Evolutionary conservation across 2,797 vertebrate species (phyloP).

Genomic region (Oreochromis mossambicus): DNA sequence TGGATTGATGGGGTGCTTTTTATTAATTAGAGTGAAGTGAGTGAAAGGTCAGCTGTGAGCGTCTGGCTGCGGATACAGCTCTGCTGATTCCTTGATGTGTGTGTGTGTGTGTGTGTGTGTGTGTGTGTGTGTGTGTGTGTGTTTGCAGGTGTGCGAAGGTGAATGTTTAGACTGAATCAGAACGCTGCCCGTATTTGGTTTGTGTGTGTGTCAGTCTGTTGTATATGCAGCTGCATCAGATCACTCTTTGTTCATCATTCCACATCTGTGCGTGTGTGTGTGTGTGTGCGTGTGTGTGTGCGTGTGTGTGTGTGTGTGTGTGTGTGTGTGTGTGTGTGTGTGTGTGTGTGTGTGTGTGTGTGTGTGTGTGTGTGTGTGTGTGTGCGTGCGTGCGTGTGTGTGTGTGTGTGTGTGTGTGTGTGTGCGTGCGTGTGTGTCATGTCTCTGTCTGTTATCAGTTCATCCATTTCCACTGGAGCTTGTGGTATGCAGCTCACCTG

Average conservation of each 20-base stretch:
- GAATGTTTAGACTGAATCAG: slow-evolving; percentile 44
- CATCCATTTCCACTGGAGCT: slow-evolving; percentile 45
- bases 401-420: no score
- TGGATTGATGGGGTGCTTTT: slow-evolving; percentile 62
- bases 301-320: not conserved
- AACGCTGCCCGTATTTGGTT: not conserved
- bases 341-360: no score
- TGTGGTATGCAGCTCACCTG: slow-evolving; percentile 64
- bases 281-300: not conserved
- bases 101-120: slow-evolving; percentile 24
- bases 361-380: no score
- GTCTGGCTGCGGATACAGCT: slow-evolving; percentile 4
- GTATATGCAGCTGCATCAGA: slow-evolving; percentile 32
- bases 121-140: not conserved
- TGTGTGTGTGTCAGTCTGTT: not conserved
- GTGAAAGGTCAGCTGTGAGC: slow-evolving; percentile 61
- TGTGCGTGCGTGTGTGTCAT: not conserved
- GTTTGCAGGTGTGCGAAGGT: slow-evolving; percentile 24
- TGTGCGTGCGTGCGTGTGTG: no score
- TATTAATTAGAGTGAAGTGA: slow-evolving; percentile 68
- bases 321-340: no score
- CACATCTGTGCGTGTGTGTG: not conserved
- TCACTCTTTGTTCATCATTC: slow-evolving; percentile 13
- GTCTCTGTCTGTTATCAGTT: slow-evolving; percentile 58
- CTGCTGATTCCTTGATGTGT: slow-evolving; percentile 52